Evolutionary conservation across 2,113 vertebrate genomes (phyloP).

Genomic region (Mastomys coucha): DNA sequence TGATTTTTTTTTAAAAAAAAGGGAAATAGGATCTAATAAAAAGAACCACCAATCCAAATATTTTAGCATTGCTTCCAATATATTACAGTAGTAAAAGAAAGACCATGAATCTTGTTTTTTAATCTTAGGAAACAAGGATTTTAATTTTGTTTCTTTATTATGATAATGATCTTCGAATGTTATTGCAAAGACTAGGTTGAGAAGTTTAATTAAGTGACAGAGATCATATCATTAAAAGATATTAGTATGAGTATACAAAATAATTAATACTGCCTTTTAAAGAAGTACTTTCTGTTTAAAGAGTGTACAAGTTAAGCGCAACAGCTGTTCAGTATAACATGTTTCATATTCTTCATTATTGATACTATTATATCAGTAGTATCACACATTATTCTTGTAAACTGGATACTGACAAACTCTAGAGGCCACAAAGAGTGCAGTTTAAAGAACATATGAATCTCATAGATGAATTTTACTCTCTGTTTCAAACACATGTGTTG

Average conservation of each 20-base stretch:
- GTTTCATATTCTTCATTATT: slow-evolving; percentile 46
- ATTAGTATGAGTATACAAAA: slow-evolving; percentile 77
- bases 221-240: slow-evolving; percentile 76
- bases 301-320: slow-evolving; percentile 63
- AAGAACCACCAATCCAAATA: slow-evolving; percentile 79
- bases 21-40: slow-evolving; percentile 87
- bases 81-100: slow-evolving; percentile 47
- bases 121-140: slow-evolving; percentile 77
- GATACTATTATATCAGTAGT: slow-evolving; percentile 44
- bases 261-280: slow-evolving; percentile 80
- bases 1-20: slow-evolving; percentile 87
- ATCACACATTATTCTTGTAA: slow-evolving; percentile 75
- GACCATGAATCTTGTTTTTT: slow-evolving; percentile 72
- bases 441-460: not conserved
- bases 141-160: slow-evolving; percentile 68
- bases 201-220: slow-evolving; percentile 80
- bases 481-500: not conserved
- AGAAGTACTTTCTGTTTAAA: slow-evolving; percentile 78
- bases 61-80: slow-evolving; percentile 76
- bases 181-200: slow-evolving; percentile 73
- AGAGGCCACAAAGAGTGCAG: not conserved
- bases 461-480: not conserved
- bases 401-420: not conserved
- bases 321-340: slow-evolving; percentile 40
- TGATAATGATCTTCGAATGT: slow-evolving; percentile 69